A percentile compares a stretch with the other conserved stretches of the same genome.
Conservation (phyloP, 2,888 invertebrate species). For the Phengaris arion region DNA sequence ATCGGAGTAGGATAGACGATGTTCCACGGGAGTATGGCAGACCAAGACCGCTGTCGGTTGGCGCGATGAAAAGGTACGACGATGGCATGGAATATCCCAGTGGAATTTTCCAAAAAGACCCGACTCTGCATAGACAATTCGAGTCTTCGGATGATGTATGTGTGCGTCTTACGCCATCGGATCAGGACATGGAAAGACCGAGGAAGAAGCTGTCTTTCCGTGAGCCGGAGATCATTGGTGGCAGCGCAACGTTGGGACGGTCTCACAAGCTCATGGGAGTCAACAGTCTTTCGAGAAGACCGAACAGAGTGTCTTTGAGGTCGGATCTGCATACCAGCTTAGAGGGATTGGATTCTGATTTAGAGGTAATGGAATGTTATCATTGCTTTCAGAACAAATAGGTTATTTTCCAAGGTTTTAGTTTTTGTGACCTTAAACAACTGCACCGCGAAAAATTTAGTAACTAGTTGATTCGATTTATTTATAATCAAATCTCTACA, state of each 20-base stretch:
- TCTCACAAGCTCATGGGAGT: conserved; percentile 72
- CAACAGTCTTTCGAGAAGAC: conserved; percentile 60
- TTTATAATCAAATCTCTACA: neutral
- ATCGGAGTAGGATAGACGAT: conserved; percentile 61
- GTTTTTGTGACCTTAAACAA: too few species aligned
- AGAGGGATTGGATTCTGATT: conserved; percentile 79
- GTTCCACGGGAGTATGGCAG: conserved; percentile 49
- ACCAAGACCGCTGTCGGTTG: conserved; percentile 67
- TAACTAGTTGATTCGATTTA: neutral
- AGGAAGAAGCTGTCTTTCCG: conserved; percentile 93
- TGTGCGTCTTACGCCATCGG: conserved; percentile 64
- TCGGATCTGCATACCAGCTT: conserved; percentile 68
- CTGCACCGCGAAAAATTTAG: neutral
- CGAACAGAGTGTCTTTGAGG: conserved; percentile 57
- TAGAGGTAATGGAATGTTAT: conserved; percentile 70
- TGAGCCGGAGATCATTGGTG: conserved; percentile 86
- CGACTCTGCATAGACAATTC: conserved; percentile 52
- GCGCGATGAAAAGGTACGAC: conserved; percentile 61
- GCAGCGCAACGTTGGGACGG: conserved; percentile 59
- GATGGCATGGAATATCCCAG: conserved; percentile 52
- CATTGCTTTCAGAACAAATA: neutral
- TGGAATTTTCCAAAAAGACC: conserved; percentile 52
- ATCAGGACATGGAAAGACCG: conserved; percentile 80
- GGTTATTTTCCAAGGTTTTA: too few species aligned
- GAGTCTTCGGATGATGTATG: conserved; percentile 65